These are phyloP conservation scores for Axinella damicornis DNA, from an alignment of 37 sponge, comb jelly and placozoan species.

Conservation along the genomic window DNA sequence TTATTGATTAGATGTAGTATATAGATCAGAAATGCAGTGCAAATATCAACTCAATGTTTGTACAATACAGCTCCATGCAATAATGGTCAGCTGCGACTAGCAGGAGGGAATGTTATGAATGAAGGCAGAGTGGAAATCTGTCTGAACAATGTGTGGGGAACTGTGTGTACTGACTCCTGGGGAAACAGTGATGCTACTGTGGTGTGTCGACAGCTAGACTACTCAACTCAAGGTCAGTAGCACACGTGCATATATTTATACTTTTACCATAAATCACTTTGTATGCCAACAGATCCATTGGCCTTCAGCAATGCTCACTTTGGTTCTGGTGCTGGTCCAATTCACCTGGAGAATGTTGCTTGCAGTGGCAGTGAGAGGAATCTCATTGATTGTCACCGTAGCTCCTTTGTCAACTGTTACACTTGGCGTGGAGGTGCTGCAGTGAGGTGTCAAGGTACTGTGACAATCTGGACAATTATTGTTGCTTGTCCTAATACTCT, in stretches of 20 bases:
- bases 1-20: no score
- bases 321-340: constrained; percentile 16
- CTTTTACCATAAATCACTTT: background rate
- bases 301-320: constrained; percentile 13
- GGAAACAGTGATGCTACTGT: background rate
- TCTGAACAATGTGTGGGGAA: background rate
- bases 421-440: background rate
- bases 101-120: background rate
- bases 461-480: no score
- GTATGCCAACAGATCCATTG: constrained; percentile 5
- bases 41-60: no score
- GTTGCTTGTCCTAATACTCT: no score
- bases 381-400: constrained; percentile 11
- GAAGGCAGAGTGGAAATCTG: constrained; percentile 7
- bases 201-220: constrained; percentile 6
- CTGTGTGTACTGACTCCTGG: constrained; percentile 4
- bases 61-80: constrained; percentile 16
- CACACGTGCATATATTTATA: no score
- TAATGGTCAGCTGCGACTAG: constrained; percentile 4
- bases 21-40: no score
- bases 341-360: background rate
- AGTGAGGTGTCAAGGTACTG: background rate
- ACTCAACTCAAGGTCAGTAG: background rate
- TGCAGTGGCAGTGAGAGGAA: constrained; percentile 5
- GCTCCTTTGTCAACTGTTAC: no score